Base-by-base conservation (phyloP, 1,140 invertebrate species). In the Drosophila ananassae region DNA sequence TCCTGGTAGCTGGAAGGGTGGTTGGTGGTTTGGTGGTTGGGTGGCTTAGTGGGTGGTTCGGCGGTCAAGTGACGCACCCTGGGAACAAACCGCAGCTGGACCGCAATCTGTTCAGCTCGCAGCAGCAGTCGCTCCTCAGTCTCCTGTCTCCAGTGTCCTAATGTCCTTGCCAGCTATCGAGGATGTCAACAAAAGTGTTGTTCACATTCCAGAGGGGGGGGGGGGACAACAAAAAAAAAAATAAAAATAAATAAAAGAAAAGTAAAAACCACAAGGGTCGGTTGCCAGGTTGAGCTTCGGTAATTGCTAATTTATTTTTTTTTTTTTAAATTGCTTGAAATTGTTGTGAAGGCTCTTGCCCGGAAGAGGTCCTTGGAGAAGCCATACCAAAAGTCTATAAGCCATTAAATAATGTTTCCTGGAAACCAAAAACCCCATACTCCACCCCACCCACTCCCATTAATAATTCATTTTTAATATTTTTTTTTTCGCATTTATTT, bases 151-250 rank as follows among this genome's bases (percentile, higher is more conserved):
- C 17, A 17, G 41, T 46, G 13, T 17, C 41, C 41, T 8, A 17
- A 13, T 9, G 41, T 21, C 13, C 41, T 13, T 12, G 39, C 10
- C 10, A n/a, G 17, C 58, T 21, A 52, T 63, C 37, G 46, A 30
- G 63, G 21, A 68, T 63, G 57, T 78, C 61, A 77, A 82, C 62
- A 82, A 69, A 74, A 69, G 47, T 74, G 73, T 77, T 51, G 68
- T 57, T 75, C 58, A 62, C 60, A n/a, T 17, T 17, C 17, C 17
- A 17, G 17, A 17, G 17, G 17, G 17, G 17, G 17, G 17, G 17
- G 17, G 17, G 0, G 39, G 21, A 7, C 41, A 17, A 7, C 41
- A 44, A 44, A 22, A 47, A 21, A 47, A 37, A 17, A n/a, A 22
- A 22, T 10, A 28, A 47, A 47, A 22, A 47, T 22, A 10, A 47